Conservation (phyloP, 2,797 vertebrate genomes). For the Fistularia tabacaria region DNA sequence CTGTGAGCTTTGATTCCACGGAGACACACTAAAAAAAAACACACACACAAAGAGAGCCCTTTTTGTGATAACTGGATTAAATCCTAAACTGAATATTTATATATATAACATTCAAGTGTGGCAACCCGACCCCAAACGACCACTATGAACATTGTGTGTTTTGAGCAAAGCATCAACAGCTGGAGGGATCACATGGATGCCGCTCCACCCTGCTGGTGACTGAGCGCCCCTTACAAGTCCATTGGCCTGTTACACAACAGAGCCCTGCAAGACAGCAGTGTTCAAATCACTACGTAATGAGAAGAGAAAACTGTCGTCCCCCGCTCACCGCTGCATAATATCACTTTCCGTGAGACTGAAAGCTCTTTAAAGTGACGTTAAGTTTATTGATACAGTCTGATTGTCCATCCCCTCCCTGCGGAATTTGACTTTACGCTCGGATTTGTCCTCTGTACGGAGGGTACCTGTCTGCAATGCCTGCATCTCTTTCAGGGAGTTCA, state of each 20-base stretch:
- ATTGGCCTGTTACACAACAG: too few relatives aligned
- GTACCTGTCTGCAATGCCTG: conserved; percentile 95
- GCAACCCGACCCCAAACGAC: not conserved
- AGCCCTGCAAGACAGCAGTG: not conserved
- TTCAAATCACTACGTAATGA: not conserved
- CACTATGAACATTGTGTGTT: not conserved
- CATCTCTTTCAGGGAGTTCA: conserved; percentile 94
- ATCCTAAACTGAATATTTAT: too few relatives aligned
- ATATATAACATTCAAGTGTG: not conserved
- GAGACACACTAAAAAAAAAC: conserved; percentile 86
- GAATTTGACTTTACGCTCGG: too few relatives aligned
- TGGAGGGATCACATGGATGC: not conserved
- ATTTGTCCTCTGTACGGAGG: not conserved
- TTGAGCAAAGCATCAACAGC: not conserved
- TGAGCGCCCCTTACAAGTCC: not conserved
- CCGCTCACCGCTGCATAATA: too few relatives aligned
- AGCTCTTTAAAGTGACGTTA: too few relatives aligned
- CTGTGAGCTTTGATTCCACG: conserved; percentile 89
- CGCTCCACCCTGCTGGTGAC: conserved; percentile 54
- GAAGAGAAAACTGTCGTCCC: too few relatives aligned
- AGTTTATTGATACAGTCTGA: too few relatives aligned
- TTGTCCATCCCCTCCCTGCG: too few relatives aligned
- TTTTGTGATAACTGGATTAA: too few relatives aligned
- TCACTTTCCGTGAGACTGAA: too few relatives aligned
- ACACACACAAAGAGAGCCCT: not conserved